Evolutionary conservation across 2,797 vertebrate species (phyloP).

Genomic region (Esox lucius): DNA sequence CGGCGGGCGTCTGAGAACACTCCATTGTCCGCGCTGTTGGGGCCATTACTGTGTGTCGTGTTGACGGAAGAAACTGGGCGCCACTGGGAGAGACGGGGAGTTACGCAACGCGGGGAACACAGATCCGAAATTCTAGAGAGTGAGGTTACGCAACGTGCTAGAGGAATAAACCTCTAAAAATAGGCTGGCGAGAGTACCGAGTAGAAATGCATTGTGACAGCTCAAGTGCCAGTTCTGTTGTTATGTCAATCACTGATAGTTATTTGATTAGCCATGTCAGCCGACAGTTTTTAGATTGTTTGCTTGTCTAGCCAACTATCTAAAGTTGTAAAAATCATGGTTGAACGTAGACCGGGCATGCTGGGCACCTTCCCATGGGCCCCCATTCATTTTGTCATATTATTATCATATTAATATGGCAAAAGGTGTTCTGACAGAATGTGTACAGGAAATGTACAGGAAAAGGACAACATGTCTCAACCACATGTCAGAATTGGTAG

Average conservation of each 20-base stretch:
- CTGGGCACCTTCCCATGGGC: too few relatives aligned
- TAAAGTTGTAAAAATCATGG: too few relatives aligned
- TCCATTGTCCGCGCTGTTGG: not conserved
- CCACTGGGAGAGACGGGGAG: not conserved
- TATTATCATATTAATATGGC: too few relatives aligned
- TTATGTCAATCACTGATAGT: not conserved
- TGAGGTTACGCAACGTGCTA: not conserved
- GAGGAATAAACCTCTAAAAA: constrained; percentile 2
- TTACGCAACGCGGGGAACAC: not conserved
- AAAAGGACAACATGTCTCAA: too few relatives aligned
- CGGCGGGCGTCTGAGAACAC: not conserved
- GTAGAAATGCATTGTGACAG: not conserved
- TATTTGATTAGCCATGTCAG: too few relatives aligned
- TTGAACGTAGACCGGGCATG: too few relatives aligned
- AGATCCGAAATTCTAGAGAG: not conserved
- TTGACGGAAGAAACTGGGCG: not conserved
- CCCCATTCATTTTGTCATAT: too few relatives aligned
- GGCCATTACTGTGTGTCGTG: not conserved
- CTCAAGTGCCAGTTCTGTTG: not conserved
- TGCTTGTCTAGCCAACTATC: too few relatives aligned
- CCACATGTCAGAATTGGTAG: too few relatives aligned
- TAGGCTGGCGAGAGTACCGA: not conserved
- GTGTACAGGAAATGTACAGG: too few relatives aligned
- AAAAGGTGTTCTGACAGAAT: too few relatives aligned
- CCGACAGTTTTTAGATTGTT: too few relatives aligned